phyloP scores from a whole-genome alignment of 2,113 vertebrate species.

The Sinosuthora webbiana region DNA sequence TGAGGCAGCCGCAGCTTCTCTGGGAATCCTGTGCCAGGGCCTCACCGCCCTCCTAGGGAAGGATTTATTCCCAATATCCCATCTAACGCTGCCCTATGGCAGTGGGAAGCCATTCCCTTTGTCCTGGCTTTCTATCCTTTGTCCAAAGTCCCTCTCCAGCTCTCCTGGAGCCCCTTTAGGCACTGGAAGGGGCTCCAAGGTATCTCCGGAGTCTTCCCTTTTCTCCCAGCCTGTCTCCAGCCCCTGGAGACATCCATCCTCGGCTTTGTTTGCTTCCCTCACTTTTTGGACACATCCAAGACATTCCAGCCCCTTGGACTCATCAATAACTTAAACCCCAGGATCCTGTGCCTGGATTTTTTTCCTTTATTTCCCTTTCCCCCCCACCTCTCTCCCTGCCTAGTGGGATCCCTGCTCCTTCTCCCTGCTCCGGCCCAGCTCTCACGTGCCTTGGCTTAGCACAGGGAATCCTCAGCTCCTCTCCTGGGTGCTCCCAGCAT shows the following conservation, averaged over 20 bases:
- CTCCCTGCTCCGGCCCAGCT: rapidly evolving
- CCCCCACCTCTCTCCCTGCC: neutral
- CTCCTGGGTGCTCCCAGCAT: neutral
- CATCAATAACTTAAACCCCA: neutral
- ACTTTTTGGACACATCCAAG: neutral
- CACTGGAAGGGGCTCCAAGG: neutral
- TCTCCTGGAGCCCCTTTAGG: neutral
- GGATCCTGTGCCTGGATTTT: neutral
- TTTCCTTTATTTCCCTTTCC: neutral
- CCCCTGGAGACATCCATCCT: neutral
- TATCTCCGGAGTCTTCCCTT: neutral
- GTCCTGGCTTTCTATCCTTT: neutral
- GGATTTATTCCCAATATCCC: neutral
- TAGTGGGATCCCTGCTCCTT: neutral
- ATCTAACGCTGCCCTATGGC: rapidly evolving
- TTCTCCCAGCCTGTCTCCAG: neutral
- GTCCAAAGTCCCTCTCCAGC: neutral
- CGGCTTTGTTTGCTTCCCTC: neutral
- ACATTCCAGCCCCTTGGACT: neutral
- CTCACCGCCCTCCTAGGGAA: neutral
- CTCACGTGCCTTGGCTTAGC: neutral
- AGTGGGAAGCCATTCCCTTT: neutral
- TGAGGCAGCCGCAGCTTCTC: neutral
- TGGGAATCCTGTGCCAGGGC: rapidly evolving
- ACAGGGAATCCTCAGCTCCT: neutral